These are phyloP conservation scores for Brachyalestes nurse DNA, from an alignment of 2,797 vertebrate genomes.

Conservation along the genomic window DNA sequence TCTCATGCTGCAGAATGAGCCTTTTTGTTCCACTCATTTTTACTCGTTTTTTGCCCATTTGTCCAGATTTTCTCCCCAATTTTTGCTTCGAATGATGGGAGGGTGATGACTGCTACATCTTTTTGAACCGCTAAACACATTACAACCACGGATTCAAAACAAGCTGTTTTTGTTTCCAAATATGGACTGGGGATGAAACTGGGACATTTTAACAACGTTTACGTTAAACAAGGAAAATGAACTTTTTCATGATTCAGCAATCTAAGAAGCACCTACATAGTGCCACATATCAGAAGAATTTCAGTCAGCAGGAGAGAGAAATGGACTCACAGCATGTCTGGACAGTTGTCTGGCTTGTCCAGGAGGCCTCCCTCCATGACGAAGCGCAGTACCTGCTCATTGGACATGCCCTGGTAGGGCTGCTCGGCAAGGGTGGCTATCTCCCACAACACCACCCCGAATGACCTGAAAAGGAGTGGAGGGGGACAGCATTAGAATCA, in stretches of 20 bases:
- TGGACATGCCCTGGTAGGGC: conserved; percentile 98
- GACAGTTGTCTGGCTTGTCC: conserved; percentile 97
- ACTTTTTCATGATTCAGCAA: too few relatives aligned
- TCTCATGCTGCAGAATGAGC: too few relatives aligned
- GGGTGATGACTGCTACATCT: too few relatives aligned
- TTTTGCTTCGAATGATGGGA: too few relatives aligned
- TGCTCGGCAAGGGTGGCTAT: conserved; percentile 95
- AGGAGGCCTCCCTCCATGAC: conserved; percentile 98
- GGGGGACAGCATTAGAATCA: conserved; percentile 3
- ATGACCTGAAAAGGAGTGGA: conserved; percentile 75
- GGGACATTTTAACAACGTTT: neutral
- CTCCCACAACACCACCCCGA: conserved; percentile 97
- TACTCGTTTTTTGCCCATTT: too few relatives aligned
- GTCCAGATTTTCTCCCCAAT: too few relatives aligned
- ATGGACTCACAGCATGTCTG: conserved; percentile 92
- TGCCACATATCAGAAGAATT: neutral
- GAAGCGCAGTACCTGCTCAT: conserved; percentile 97
- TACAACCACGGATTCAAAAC: too few relatives aligned
- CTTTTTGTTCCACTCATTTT: too few relatives aligned
- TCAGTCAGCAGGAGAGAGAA: neutral
- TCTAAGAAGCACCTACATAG: neutral
- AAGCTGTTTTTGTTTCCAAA: neutral
- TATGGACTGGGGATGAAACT: neutral
- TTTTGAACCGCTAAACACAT: too few relatives aligned
- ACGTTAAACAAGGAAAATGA: too few relatives aligned